phyloP scores from a whole-genome alignment of 2,797 vertebrate species.

The Coluber constrictor region DNA sequence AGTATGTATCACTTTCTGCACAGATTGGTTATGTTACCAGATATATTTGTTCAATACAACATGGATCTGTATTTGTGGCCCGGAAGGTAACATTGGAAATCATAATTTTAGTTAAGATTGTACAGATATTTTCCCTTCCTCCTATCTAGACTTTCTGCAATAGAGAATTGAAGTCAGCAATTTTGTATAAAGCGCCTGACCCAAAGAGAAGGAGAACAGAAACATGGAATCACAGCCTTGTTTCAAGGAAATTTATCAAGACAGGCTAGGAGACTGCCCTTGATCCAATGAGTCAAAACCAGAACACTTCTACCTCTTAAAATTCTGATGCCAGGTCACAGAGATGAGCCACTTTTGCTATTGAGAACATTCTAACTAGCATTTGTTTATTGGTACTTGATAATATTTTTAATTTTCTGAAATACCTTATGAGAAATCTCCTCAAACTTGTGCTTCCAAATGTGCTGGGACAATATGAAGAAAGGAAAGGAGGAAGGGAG shows the following conservation, averaged over 20 bases:
- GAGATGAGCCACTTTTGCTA: not conserved
- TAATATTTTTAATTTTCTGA: not conserved
- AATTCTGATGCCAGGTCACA: not conserved
- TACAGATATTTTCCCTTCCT: not conserved
- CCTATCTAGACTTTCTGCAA: not conserved
- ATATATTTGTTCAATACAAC: conserved; percentile 33
- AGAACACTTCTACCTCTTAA: not conserved
- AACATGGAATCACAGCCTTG: not conserved
- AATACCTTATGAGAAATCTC: not conserved
- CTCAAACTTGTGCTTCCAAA: not conserved
- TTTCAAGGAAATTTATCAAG: not conserved
- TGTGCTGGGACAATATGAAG: not conserved
- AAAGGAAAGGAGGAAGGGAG: too few relatives aligned
- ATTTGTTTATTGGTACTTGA: not conserved
- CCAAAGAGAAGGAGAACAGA: not conserved
- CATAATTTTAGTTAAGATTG: not conserved
- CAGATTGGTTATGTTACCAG: conserved; percentile 6
- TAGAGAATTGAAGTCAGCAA: not conserved
- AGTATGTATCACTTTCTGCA: conserved; percentile 15
- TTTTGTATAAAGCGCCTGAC: not conserved
- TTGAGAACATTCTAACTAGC: not conserved
- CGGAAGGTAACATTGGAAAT: conserved; percentile 10
- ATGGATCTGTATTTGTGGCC: conserved; percentile 18
- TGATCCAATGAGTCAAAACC: not conserved
- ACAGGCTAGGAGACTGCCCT: not conserved